Conservation (phyloP, 2,797 vertebrate species). For the Odontamblyopus rebecca region DNA sequence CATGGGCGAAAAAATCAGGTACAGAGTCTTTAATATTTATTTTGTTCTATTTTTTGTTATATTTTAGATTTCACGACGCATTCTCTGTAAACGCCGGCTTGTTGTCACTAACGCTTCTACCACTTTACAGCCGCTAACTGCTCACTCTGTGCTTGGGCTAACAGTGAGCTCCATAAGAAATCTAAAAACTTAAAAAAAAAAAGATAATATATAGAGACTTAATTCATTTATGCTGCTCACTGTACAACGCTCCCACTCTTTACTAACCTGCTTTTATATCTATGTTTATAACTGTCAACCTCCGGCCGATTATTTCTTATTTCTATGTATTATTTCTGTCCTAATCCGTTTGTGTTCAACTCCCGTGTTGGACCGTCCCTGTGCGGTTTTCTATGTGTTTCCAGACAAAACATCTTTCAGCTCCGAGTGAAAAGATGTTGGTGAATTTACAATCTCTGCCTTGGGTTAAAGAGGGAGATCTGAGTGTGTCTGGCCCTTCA, state of each 20-base stretch:
- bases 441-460: constrained; percentile 86
- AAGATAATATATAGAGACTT: too few relatives aligned
- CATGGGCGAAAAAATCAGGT: too few relatives aligned
- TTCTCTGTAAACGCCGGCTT: constrained; percentile 25
- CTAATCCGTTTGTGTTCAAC: constrained; percentile 57
- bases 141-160: constrained; percentile 33
- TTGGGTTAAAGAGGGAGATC: constrained; percentile 62
- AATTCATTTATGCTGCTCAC: constrained; percentile 54
- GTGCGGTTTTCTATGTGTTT: constrained; percentile 58
- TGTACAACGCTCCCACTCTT: constrained; percentile 33
- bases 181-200: neutral
- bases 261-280: constrained; percentile 27
- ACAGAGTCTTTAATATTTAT: too few relatives aligned
- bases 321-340: neutral
- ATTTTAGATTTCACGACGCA: constrained; percentile 10
- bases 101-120: constrained; percentile 35
- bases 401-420: constrained; percentile 72
- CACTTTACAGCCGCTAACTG: constrained; percentile 32
- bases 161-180: constrained; percentile 62
- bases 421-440: constrained; percentile 74
- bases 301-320: constrained; percentile 16
- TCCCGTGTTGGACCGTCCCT: constrained; percentile 56
- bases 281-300: constrained; percentile 40
- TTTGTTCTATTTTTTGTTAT: neutral
- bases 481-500: constrained; percentile 42